Base-by-base conservation (phyloP, 1,140 invertebrate genomes). In the Orius insidiosus region DNA sequence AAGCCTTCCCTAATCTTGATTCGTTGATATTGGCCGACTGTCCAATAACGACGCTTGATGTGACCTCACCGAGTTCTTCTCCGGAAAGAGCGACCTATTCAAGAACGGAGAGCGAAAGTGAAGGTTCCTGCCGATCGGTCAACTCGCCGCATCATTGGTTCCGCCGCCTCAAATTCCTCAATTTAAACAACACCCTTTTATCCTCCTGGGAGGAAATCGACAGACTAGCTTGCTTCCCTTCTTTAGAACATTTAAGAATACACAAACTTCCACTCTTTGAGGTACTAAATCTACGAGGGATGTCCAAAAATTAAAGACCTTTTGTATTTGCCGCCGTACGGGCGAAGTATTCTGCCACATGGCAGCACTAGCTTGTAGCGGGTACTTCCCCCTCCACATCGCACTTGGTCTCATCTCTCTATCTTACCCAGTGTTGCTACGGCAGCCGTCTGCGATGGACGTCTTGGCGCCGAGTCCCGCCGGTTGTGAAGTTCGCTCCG, bases 161-260 rank as follows among this genome's bases (percentile, higher is more conserved):
- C 61, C 72, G 72, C 35, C 72, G 72, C 54, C 66, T 90, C 33
- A 69, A 75, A 57, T 76, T 80, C 60, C 66, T 94, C 7, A 90
- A 89, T 60, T 66, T 94, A 11, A 88, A 85, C 58, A 83, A 83
- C 44, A 85, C 84, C 0, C 67, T 78, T 15, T 60, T 95, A 18
- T 69, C 75, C 9, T 77, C 78, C 8, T 93, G 89, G 88, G 76
- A 83, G 54, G 85, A 92, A 56, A 76, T 94, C 41, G 85, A 90
- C 54, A 68, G 76, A 52, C 67, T 95, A 32, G 75, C 80, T 13
- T 72, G 73, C 49, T 89, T 90, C 64, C 83, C 84, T 0, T 69
- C 72, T 10, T 63, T 94, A n/a, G 74, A 74, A 52, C 85, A 85
- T 64, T 67, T 93, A 24, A 68, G 86, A 52, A 74, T 92, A 48